phyloP scores from a whole-genome alignment of 2,797 vertebrate genomes.

The Tauraco hartlaubi region DNA sequence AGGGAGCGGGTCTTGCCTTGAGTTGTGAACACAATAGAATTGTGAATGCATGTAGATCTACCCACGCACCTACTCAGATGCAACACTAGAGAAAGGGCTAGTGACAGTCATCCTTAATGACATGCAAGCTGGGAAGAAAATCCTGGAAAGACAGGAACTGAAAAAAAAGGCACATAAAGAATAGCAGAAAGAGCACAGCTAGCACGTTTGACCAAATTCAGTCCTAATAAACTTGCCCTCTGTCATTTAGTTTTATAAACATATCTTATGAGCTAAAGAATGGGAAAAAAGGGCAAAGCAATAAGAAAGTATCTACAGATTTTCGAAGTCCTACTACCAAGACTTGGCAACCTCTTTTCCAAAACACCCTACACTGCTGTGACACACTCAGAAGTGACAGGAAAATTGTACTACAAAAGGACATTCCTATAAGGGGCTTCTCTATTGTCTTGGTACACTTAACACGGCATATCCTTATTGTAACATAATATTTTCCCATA shows the following conservation, averaged over 20 bases:
- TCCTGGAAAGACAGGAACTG: background rate
- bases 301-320: background rate
- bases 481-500: background rate
- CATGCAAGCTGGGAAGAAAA: background rate
- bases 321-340: background rate
- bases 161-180: background rate
- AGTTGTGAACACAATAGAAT: background rate
- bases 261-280: background rate
- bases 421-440: background rate
- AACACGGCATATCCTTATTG: background rate
- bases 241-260: background rate
- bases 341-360: background rate
- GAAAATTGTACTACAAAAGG: background rate
- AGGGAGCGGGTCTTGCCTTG: rapidly evolving
- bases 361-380: background rate
- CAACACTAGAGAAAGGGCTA: background rate
- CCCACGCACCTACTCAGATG: background rate
- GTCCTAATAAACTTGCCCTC: background rate
- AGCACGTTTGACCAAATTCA: background rate
- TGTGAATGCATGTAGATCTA: background rate
- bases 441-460: background rate
- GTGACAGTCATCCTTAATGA: background rate
- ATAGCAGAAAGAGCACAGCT: background rate
- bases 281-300: background rate
- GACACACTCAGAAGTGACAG: background rate